Evolutionary conservation across 2,797 vertebrate species (phyloP), one percentile per base, ranked within the genome.

Genomic region (Sebastes oblongus): DNA sequence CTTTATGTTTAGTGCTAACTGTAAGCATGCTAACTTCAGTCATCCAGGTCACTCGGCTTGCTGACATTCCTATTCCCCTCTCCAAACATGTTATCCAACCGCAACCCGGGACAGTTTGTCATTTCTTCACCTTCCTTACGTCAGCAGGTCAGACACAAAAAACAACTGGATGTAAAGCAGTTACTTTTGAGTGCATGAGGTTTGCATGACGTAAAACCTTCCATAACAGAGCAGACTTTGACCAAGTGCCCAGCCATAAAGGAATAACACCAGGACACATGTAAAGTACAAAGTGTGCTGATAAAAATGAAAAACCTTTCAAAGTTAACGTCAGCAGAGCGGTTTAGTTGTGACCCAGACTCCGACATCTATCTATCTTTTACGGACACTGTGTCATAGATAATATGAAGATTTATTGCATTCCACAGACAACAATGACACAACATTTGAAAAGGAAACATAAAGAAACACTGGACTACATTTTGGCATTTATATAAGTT

Each of bases 101-200:
- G 0, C 22, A 30, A 0, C 14, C 56, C 0, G 1, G 27, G 22
- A 72, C 29, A 55, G 56, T 58, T 68, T 16, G 3, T 2, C 36
- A 65, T 42, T 73, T 46, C 25, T 32, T 80, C 56, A 72, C 3
- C 52, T 68, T 54, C 46, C 67, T 10, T 61, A 60, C 34, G 22
- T 89, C 83, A 87, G 65, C 25, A 14, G 52, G 27, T 73, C 18
- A 8, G 36, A 60, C 59, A 76, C 55, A 7, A 73, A 71, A 71
- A 72, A 75, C 34, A 81, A 0, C 8, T 66, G 1, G 1, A 1
- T 24, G 59, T 52, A 39, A 73, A 75, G 55, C 74, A 29, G n/a
- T 75, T 18, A 18, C 24, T 16, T 71, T 3, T 36, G 27, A n/a
- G 61, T 54, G 66, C 22, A 60, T 14, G 56, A 75, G 18, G 46